These are phyloP conservation scores for Cryptotermes secundus DNA, from an alignment of 1,140 invertebrate species.

Conservation along the genomic window DNA sequence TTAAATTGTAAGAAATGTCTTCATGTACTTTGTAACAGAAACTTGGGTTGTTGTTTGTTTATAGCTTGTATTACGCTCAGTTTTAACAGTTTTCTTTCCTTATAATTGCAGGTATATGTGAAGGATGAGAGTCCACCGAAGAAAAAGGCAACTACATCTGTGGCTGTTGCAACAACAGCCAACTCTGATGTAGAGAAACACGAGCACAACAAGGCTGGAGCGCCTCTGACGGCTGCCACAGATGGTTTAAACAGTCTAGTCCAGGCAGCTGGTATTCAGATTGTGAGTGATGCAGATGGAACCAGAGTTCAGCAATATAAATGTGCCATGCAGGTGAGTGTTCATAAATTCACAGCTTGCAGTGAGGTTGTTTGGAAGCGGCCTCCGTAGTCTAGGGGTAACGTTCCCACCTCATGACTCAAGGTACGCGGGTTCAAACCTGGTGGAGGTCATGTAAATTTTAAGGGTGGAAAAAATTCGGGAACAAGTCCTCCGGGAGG, in stretches of 20 bases:
- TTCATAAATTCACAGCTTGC: background rate
- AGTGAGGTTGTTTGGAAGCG: too few relatives aligned
- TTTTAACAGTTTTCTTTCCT: background rate
- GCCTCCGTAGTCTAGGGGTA: too few relatives aligned
- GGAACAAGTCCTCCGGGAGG: too few relatives aligned
- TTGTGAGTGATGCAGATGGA: conserved; percentile 51
- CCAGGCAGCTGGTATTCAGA: conserved; percentile 55
- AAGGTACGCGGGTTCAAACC: too few relatives aligned
- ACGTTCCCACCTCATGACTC: too few relatives aligned
- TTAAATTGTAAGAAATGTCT: too few relatives aligned
- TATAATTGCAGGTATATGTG: conserved; percentile 49
- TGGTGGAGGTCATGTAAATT: too few relatives aligned
- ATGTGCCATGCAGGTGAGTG: conserved; percentile 53
- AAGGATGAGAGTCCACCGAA: conserved; percentile 54
- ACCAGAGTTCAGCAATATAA: conserved; percentile 53
- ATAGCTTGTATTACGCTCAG: too few relatives aligned
- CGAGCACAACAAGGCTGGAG: conserved; percentile 29
- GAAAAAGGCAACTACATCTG: conserved; percentile 31
- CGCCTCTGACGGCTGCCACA: conserved; percentile 38
- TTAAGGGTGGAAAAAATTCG: too few relatives aligned
- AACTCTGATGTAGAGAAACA: conserved; percentile 41
- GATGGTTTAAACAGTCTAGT: conserved; percentile 52
- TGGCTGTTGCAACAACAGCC: conserved; percentile 40
- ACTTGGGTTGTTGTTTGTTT: too few relatives aligned
- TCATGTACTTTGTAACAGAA: too few relatives aligned